Evolutionary conservation across 2,888 invertebrate genomes (phyloP), one percentile per base, ranked within the genome.

Genomic region (Dynastes tityus): DNA sequence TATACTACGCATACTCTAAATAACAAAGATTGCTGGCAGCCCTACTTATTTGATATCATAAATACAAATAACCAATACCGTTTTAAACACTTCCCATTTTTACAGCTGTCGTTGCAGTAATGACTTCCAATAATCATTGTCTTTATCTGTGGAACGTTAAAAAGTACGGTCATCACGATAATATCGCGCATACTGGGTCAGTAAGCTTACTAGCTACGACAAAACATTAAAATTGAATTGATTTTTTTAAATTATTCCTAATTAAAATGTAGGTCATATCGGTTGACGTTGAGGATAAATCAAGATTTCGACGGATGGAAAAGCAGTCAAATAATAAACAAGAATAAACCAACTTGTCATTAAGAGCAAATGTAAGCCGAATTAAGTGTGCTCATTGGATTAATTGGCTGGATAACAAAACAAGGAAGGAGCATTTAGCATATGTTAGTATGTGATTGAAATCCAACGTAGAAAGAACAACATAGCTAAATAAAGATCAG

Each of bases 181-280:
- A 65, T 65, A 65, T 8, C 16, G 40, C n/a, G 32, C 37, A 65
- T 65, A 65, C 40, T 37, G 37, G 65, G 40, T 65, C 65, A 37
- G 32, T 37, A 65, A 65, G 65, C 40, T 65, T 40, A n/a, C 32
- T 65, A 63, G 29, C 9, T 29, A 63, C 32, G 32, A 63, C 6
- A 29, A 63, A 29, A 63, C 29, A 32, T 63, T 63, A 63, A 63
- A 63, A 29, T 13, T 16, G 40, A 40, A 65, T 65, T 63, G 32
- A 37, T 65, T 65, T 65, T 22, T 65, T 65, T 65, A 32, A 11
- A 65, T 13, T n/a, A 16, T 40, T 40, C 65, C 40, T 65, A 65
- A 65, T 65, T 65, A 65, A 65, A 65, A 65, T 65, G 65, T 65
- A 40, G 65, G 65, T 65, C 40, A 40, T 32, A 65, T 40, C 9